Conservation (phyloP, 2,888 invertebrate genomes). For the Magallana nippona region DNA sequence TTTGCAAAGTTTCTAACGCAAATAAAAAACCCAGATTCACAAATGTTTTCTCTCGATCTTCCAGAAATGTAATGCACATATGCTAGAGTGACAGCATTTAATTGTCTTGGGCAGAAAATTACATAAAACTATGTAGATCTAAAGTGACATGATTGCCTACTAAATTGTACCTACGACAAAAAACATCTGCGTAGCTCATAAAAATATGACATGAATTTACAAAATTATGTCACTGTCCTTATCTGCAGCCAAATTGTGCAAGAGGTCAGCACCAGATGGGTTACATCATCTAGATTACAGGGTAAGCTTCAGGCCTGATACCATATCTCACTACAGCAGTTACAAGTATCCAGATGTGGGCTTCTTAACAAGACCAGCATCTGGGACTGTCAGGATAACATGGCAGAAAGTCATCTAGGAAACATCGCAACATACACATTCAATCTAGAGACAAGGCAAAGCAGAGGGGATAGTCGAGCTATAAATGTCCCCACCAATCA, state of each 20-base stretch:
- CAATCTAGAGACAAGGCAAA: too few relatives aligned
- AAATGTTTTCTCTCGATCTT: neutral
- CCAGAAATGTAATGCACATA: neutral
- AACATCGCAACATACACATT: neutral
- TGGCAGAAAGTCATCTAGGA: neutral
- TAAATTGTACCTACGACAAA: neutral
- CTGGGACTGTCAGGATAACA: neutral
- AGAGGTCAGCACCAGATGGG: neutral
- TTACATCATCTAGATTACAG: slow-evolving; percentile 22
- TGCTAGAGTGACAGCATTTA: neutral
- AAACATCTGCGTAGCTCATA: neutral
- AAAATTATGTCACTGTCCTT: slow-evolving; percentile 14
- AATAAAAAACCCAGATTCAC: neutral
- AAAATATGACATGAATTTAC: neutral
- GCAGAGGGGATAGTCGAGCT: too few relatives aligned
- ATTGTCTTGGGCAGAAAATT: neutral
- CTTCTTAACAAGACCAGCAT: neutral
- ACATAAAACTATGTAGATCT: slow-evolving; percentile 5
- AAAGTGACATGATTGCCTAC: slow-evolving; percentile 10
- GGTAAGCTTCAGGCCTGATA: neutral
- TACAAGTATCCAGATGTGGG: neutral
- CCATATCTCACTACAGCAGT: neutral
- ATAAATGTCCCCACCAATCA: too few relatives aligned
- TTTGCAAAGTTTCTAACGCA: neutral
- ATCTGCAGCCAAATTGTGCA: slow-evolving; percentile 3